These are phyloP conservation scores for Habroteleia sp. DNA, from an alignment of 2,888 invertebrate species.

Conservation along the genomic window DNA sequence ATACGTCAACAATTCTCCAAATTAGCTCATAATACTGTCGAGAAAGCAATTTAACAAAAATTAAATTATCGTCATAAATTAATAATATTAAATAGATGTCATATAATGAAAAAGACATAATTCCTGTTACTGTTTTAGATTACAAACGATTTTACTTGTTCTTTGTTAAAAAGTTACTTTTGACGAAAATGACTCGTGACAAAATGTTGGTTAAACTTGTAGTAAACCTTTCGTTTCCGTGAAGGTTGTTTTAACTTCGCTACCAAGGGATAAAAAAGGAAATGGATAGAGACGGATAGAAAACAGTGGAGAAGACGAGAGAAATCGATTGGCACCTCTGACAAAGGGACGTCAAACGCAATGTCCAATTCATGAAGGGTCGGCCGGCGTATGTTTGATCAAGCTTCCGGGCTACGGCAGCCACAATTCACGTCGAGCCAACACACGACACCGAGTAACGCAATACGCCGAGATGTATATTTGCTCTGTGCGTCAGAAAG, in stretches of 20 bases:
- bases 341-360: slow-evolving; percentile 65
- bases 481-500: slow-evolving; percentile 72
- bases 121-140: too few relatives aligned
- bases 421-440: slow-evolving; percentile 67
- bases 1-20: too few relatives aligned
- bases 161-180: too few relatives aligned
- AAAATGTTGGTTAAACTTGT: not conserved
- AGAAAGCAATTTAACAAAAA: too few relatives aligned
- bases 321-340: slow-evolving; percentile 67
- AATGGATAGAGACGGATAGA: slow-evolving; percentile 34
- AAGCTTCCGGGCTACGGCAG: slow-evolving; percentile 69
- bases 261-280: slow-evolving; percentile 28
- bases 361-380: slow-evolving; percentile 67
- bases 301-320: slow-evolving; percentile 55
- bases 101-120: too few relatives aligned
- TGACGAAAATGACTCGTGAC: too few relatives aligned
- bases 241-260: slow-evolving; percentile 33
- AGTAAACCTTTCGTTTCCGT: slow-evolving; percentile 22
- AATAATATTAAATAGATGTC: too few relatives aligned
- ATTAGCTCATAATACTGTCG: too few relatives aligned
- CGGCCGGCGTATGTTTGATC: slow-evolving; percentile 71
- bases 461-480: slow-evolving; percentile 66
- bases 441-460: slow-evolving; percentile 59
- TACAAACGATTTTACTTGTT: too few relatives aligned
- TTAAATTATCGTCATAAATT: too few relatives aligned